A percentile compares a stretch with the other conserved stretches of the same genome.
phyloP scores from a whole-genome alignment of 1,140 invertebrate species.

The Drosophila navojoa region DNA sequence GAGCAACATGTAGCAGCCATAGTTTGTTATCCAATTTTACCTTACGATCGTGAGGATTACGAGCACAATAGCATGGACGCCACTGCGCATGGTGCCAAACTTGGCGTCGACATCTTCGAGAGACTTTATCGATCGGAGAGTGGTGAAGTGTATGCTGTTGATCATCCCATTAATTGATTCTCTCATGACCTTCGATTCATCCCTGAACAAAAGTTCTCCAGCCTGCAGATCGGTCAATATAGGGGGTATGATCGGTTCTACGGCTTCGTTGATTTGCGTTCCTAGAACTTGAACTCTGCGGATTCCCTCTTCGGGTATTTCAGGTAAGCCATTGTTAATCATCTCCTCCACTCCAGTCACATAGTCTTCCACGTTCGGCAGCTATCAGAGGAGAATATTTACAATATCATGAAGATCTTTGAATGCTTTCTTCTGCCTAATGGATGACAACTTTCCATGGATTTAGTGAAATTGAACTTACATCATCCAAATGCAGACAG shows the following conservation, averaged over 20 bases:
- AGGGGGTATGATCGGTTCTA: conserved; percentile 4
- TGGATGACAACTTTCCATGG: not conserved
- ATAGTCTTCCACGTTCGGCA: not conserved
- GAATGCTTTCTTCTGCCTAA: too few relatives aligned
- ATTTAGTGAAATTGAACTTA: conserved; percentile 5
- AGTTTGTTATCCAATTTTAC: not conserved
- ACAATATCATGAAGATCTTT: too few relatives aligned
- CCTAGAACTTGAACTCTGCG: not conserved
- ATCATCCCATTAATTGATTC: conserved; percentile 45
- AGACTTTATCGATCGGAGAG: conserved; percentile 38
- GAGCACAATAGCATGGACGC: conserved; percentile 81
- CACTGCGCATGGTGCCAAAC: conserved; percentile 42
- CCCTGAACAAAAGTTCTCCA: conserved; percentile 17
- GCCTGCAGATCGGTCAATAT: conserved; percentile 37
- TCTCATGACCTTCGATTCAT: conserved; percentile 31
- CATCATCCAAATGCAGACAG: conserved; percentile 57
- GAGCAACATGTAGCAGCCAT: not conserved
- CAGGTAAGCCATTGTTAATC: too few relatives aligned
- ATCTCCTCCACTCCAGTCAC: too few relatives aligned
- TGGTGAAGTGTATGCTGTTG: conserved; percentile 47
- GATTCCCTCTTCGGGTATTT: too few relatives aligned
- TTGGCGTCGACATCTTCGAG: conserved; percentile 59
- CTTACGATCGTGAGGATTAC: conserved; percentile 84
- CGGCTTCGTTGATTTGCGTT: conserved; percentile 6
- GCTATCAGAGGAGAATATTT: not conserved